Evolutionary conservation across 2,888 invertebrate genomes (phyloP).

Genomic region (Pristionchus entomophagus): DNA sequence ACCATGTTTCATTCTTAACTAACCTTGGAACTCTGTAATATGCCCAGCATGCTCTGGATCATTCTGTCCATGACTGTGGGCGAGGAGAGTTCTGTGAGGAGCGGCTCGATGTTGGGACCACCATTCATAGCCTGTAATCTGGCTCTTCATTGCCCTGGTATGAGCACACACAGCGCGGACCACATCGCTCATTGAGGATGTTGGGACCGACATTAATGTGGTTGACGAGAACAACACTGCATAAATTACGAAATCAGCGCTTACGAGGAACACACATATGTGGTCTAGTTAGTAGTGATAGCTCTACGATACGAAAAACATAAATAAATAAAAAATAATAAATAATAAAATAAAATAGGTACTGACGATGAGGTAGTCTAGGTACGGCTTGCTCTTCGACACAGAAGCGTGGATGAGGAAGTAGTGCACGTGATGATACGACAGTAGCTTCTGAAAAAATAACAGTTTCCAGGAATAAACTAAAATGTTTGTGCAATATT

Average conservation of each 20-base stretch:
- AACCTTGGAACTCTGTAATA: neutral
- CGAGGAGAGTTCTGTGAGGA: neutral
- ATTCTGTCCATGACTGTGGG: neutral
- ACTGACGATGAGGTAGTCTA: slow-evolving; percentile 29
- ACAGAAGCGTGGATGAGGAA: neutral
- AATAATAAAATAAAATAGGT: too few relatives aligned
- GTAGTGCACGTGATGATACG: slow-evolving; percentile 32
- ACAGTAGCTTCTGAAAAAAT: neutral
- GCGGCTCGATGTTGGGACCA: neutral
- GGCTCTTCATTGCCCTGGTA: neutral
- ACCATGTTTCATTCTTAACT: neutral
- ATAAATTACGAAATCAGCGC: too few relatives aligned
- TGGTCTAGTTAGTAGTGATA: too few relatives aligned
- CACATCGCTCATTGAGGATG: too few relatives aligned
- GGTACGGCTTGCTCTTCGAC: slow-evolving; percentile 31
- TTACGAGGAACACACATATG: too few relatives aligned
- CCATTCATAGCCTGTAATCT: neutral
- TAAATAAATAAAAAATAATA: too few relatives aligned
- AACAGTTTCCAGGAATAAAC: too few relatives aligned
- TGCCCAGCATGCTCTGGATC: neutral
- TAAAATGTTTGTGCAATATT: too few relatives aligned
- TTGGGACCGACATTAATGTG: neutral
- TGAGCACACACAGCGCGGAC: too few relatives aligned
- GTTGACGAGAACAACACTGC: neutral
- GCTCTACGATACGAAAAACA: too few relatives aligned